These are phyloP conservation scores for Ornithoptera priamus DNA, from an alignment of 2,888 invertebrate genomes.

Conservation along the genomic window DNA sequence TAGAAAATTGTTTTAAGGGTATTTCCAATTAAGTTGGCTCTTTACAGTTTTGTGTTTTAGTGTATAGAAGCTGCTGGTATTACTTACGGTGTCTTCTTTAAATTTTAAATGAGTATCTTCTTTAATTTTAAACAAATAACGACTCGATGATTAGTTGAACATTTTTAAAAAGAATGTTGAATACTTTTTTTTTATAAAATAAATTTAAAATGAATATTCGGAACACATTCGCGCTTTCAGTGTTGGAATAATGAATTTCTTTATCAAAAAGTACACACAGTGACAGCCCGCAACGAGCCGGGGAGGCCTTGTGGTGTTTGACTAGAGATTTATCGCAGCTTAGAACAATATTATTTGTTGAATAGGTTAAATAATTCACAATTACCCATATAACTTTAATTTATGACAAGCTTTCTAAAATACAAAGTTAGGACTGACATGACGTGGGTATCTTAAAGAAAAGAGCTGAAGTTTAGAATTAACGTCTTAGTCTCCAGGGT, in stretches of 20 bases:
- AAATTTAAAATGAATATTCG: conserved; percentile 47
- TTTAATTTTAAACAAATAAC: too few relatives aligned
- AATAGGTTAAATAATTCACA: not conserved
- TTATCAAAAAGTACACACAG: conserved; percentile 59
- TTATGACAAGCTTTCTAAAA: too few relatives aligned
- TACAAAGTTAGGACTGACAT: too few relatives aligned
- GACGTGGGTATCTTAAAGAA: too few relatives aligned
- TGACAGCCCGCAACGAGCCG: conserved; percentile 57
- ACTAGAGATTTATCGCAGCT: not conserved
- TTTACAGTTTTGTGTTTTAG: not conserved
- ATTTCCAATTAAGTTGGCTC: conserved; percentile 17
- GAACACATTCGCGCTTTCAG: conserved; percentile 55
- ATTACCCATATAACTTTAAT: not conserved
- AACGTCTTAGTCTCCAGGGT: too few relatives aligned
- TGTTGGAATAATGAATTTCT: conserved; percentile 70
- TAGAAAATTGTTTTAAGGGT: conserved; percentile 10
- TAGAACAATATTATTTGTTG: not conserved
- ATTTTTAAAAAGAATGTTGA: not conserved
- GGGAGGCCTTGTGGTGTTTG: conserved; percentile 27
- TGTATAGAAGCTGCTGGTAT: too few relatives aligned
- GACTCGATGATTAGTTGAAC: not conserved
- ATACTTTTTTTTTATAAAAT: conserved; percentile 34
- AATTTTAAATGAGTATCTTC: not conserved
- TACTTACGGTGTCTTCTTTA: not conserved
- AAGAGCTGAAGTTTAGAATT: too few relatives aligned